Conservation (phyloP, 2,888 invertebrate species). For the Bruchidius siliquastri region DNA sequence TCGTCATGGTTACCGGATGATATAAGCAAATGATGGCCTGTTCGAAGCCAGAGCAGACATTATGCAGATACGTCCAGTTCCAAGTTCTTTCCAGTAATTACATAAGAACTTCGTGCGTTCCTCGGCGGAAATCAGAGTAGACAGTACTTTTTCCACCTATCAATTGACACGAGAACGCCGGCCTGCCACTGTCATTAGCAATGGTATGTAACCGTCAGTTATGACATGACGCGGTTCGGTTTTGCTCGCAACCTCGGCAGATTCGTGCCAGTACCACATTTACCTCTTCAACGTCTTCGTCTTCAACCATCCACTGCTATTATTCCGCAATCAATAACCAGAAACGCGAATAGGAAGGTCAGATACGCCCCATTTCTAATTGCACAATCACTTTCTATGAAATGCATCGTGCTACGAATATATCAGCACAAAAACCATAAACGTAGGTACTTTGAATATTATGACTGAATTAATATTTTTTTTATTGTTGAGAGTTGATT, state of each 20-base stretch:
- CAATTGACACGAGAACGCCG: neutral
- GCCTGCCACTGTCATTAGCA: neutral
- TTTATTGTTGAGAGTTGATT: too few relatives aligned
- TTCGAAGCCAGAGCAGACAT: neutral
- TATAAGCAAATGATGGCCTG: neutral
- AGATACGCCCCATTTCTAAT: constrained; percentile 12
- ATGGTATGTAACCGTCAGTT: neutral
- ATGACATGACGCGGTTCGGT: neutral
- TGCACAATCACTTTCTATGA: constrained; percentile 12
- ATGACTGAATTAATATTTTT: too few relatives aligned
- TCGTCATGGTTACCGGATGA: too few relatives aligned
- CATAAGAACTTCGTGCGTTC: neutral
- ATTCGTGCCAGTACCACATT: neutral
- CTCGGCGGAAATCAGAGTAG: neutral
- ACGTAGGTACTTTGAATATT: neutral
- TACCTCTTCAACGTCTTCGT: neutral
- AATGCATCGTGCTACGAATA: neutral
- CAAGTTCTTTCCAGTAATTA: neutral
- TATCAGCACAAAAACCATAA: neutral
- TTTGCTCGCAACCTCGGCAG: neutral
- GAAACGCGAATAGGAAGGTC: constrained; percentile 6
- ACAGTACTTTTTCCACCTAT: neutral
- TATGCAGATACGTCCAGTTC: neutral
- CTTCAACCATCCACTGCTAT: neutral
- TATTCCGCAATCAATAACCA: constrained; percentile 7